phyloP scores from a whole-genome alignment of 1,140 invertebrate genomes.

The Drosophila equinoxialis region DNA sequence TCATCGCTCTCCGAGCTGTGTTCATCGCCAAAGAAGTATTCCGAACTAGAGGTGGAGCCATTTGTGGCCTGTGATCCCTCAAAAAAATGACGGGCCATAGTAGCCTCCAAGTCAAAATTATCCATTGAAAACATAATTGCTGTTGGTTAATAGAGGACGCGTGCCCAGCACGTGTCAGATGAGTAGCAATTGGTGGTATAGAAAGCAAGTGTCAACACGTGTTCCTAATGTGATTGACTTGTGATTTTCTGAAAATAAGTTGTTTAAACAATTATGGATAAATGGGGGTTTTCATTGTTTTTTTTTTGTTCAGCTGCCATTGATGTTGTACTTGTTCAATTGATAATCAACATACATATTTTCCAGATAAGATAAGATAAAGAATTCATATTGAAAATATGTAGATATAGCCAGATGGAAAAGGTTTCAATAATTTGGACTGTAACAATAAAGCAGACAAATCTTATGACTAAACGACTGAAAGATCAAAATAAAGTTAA shows the following conservation, averaged over 20 bases:
- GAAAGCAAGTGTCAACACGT: slow-evolving; percentile 56
- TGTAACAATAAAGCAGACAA: too few relatives aligned
- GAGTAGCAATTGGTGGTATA: slow-evolving; percentile 13
- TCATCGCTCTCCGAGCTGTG: slow-evolving; percentile 84
- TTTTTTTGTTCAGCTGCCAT: slow-evolving; percentile 28
- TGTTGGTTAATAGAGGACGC: slow-evolving; percentile 45
- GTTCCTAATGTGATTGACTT: slow-evolving; percentile 49
- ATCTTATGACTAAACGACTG: too few relatives aligned
- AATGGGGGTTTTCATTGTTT: slow-evolving; percentile 25
- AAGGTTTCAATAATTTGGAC: background rate
- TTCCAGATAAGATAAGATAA: slow-evolving; percentile 56
- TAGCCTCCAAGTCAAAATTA: slow-evolving; percentile 83
- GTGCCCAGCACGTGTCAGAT: slow-evolving; percentile 62
- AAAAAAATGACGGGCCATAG: slow-evolving; percentile 83
- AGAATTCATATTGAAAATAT: slow-evolving; percentile 3
- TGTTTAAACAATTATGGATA: slow-evolving; percentile 35
- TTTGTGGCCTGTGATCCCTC: slow-evolving; percentile 83
- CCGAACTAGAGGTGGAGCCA: slow-evolving; percentile 76
- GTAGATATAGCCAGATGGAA: background rate
- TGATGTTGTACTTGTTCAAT: slow-evolving; percentile 20
- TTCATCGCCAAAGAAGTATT: slow-evolving; percentile 85
- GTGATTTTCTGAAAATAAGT: slow-evolving; percentile 34
- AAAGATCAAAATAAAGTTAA: too few relatives aligned
- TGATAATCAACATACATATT: slow-evolving; percentile 69
- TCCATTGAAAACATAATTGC: slow-evolving; percentile 82